These are phyloP conservation scores for Drosophila tripunctata DNA, from an alignment of 2,888 invertebrate genomes.

Conservation along the genomic window DNA sequence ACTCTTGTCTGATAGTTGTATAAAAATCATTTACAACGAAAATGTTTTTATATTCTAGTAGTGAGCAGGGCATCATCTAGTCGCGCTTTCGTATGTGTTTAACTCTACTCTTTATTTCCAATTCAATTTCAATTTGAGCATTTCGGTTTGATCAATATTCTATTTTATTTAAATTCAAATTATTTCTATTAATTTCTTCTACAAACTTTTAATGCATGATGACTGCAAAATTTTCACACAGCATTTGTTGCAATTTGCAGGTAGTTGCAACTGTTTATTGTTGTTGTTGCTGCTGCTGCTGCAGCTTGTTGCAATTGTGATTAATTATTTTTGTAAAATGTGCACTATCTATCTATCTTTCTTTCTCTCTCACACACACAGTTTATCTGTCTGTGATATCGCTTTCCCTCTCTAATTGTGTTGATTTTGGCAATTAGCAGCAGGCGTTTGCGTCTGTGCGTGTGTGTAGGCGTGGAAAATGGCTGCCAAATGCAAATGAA, in stretches of 20 bases:
- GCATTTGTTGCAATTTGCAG: slow-evolving; percentile 25
- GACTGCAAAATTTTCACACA: slow-evolving; percentile 21
- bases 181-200: slow-evolving; percentile 3
- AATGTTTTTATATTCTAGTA: too few relatives aligned
- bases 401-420: slow-evolving; percentile 33
- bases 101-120: too few relatives aligned
- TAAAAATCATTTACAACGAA: too few relatives aligned
- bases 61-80: too few relatives aligned
- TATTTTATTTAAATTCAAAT: slow-evolving; percentile 9
- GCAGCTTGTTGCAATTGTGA: slow-evolving; percentile 43
- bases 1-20: too few relatives aligned
- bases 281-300: slow-evolving; percentile 11
- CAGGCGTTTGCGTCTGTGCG: slow-evolving; percentile 14
- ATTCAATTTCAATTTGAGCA: too few relatives aligned
- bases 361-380: neutral
- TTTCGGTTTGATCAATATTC: neutral
- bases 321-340: slow-evolving; percentile 54
- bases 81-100: too few relatives aligned
- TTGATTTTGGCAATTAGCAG: slow-evolving; percentile 55
- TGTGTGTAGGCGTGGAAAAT: slow-evolving; percentile 25
- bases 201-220: slow-evolving; percentile 25
- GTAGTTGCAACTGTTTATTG: slow-evolving; percentile 11
- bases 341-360: neutral
- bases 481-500: slow-evolving; percentile 37
- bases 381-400: neutral